Base-by-base conservation (phyloP, 2,797 vertebrate genomes). In the Florisuga fusca region DNA sequence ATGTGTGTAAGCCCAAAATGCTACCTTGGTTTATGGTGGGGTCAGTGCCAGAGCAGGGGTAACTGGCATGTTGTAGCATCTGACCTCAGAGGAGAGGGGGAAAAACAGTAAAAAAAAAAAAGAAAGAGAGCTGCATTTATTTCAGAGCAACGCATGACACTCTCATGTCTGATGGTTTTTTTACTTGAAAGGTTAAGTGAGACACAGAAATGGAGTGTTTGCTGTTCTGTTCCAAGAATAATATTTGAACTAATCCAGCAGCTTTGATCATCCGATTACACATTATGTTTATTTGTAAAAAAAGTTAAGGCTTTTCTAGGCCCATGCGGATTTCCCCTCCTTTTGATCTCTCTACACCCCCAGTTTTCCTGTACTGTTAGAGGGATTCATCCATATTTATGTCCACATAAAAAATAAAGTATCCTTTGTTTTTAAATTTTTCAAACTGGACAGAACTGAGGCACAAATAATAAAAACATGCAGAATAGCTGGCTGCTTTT, bases 51-150 rank as follows among this genome's bases (percentile, higher is more conserved):
- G 27, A 0, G 0, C 3, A 51, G 1, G 25, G 78, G 45, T 7
- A 20, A 45, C 2, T 27, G 31, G 62, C 51, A 23, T 33, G 0
- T 0, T 19, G 15, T 12, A 54, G n/a, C 58, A 0, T 3, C 34
- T 33, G 71, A 45, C 15, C 83, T 53, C 0, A 0, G 66, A 50
- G 21, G 4, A 18, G 31, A 43, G 58, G 59, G 77, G 36, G 18
- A 5, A 34, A 55, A 46, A 0, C 20, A 34, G 45, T 0, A 57
- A 67, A 38, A 38, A 46, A 33, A 71, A 5, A n/a, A n/a, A n/a
- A n/a, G n/a, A n/a, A n/a, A n/a, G 54, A 69, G 12, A 45, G 21
- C 50, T 55, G 58, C 43, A 16, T 75, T 77, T 74, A 18, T 66
- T 78, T 58, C 79, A 76, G 71, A 78, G 46, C 62, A n/a, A 8